Evolutionary conservation across 2,888 invertebrate genomes (phyloP), one percentile per base, ranked within the genome.

Genomic region (Pyralis farinalis): DNA sequence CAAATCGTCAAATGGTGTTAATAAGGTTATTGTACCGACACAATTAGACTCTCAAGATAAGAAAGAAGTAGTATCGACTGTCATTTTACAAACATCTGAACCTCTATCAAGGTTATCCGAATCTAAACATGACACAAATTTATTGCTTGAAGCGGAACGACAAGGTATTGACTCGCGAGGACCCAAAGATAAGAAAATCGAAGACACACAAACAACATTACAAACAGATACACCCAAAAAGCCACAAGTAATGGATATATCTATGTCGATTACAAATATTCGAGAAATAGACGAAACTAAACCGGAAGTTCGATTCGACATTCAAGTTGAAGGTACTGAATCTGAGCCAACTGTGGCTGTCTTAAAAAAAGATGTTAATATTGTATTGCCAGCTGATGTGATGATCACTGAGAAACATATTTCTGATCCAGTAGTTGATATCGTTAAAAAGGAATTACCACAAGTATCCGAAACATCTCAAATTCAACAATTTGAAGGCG

Each of bases 121-220:
- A 33, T 40, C 45, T 12, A 71, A 63, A 47, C 58, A 63, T 44
- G 71, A 75, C 28, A 58, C 72, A n/a, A 62, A 63, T 16, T 51
- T 66, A 37, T 66, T 85, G 34, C 67, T 86, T 28, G 69, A 85
- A 41, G 67, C 81, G 7, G 85, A 86, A 59, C 73, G 77, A 6
- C 47, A 69, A 43, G 75, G 76, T 36, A 67, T 72, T 12, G 63
- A 75, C 46, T 31, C 64, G 11, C 55, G 69, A 42, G 57, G 57
- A 25, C 46, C 53, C n/a, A 38, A 52, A n/a, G 42, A 47, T 27
- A 43, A 45, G 32, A 38, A 46, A 29, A 28, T 31, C 7, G 27
- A 36, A 27, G 32, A 38, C 7, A 37, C 20, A 34, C 36, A 36
- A 12, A 31, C 21, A 4, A 42, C 36, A 25, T 40, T 27, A 7